Base-by-base conservation (phyloP, 2,888 invertebrate species). In the Stenichneumon culpator region DNA sequence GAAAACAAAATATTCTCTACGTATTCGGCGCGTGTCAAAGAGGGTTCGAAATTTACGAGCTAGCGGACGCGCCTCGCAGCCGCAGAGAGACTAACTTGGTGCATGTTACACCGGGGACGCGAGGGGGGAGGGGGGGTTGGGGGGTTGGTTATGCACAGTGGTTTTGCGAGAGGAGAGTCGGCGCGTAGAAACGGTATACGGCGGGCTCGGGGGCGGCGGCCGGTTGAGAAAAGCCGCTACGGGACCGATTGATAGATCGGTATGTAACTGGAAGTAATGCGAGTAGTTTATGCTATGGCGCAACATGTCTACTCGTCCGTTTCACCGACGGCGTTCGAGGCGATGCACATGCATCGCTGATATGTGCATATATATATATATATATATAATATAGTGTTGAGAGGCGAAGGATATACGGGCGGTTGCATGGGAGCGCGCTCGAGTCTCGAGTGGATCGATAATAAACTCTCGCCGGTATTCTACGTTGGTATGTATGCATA, bases 41-140 rank as follows among this genome's bases (percentile, higher is more conserved):
- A 93, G 93, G 86, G 80, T 80, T 78, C 91, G 92, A 90, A 92
- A 93, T 93, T 93, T 93, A 93, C 91, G 93, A 93, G 91, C 52
- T 52, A 19, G 19, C 52, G 52, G 52, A 52, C 52, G 16, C 52
- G 52, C 52, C 52, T 32, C 32, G 32, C 0, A 28, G 25, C 25
- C 25, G 25, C 3, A 28, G 52, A 52, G 52, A 52, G 19, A 52
- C 7, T 52, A 54, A n/a, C 54, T 54, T 54, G 54, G n/a, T 54
- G 22, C 22, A 54, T 9, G 19, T 9, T 22, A 7, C 50, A n/a
- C 50, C 63, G 47, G 54, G n/a, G n/a, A n/a, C n/a, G n/a, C n/a
- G n/a, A n/a, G n/a, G n/a, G n/a, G n/a, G n/a, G n/a, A n/a, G n/a
- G n/a, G n/a, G 19, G 22, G 54, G 7, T 22, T 9, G n/a, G 22